A percentile compares a stretch with the other conserved stretches of the same genome.
phyloP scores from a whole-genome alignment of 2,888 invertebrate species.

The Leptarthrus brevirostris region DNA sequence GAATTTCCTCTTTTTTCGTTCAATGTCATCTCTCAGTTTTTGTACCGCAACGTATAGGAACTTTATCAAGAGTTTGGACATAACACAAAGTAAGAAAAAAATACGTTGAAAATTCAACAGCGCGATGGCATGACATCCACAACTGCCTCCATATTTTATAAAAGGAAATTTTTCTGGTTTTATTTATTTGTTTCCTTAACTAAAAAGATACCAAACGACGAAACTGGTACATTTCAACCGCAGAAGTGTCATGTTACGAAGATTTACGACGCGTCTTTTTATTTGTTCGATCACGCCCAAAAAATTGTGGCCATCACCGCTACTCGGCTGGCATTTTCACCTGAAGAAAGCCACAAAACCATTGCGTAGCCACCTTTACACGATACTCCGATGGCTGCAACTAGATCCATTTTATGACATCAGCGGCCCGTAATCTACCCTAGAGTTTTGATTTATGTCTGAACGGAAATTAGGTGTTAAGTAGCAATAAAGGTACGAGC shows the following conservation, averaged over 20 bases:
- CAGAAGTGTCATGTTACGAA: constrained; percentile 55
- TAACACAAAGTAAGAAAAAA: neutral
- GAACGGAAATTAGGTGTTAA: constrained; percentile 49
- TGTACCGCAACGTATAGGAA: constrained; percentile 8
- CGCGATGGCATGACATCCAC: constrained; percentile 36
- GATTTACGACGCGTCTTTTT: constrained; percentile 54
- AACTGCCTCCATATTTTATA: constrained; percentile 51
- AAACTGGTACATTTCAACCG: constrained; percentile 52
- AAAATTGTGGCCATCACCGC: constrained; percentile 49
- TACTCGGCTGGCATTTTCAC: constrained; percentile 1
- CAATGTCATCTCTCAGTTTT: constrained; percentile 23
- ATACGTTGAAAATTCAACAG: neutral
- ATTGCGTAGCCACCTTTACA: constrained; percentile 17
- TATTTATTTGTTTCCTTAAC: constrained; percentile 46
- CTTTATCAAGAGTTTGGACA: constrained; percentile 14
- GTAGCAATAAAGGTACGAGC: constrained; percentile 21
- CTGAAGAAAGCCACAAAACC: constrained; percentile 18
- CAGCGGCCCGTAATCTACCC: constrained; percentile 23
- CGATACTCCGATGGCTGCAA: neutral
- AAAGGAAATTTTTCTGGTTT: constrained; percentile 24
- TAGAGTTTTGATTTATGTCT: constrained; percentile 20
- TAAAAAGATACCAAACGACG: constrained; percentile 47
- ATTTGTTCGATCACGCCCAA: constrained; percentile 55
- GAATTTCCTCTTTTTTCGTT: constrained; percentile 3
- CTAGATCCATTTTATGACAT: constrained; percentile 33